Percentiles rank a stretch among this genome's conserved stretches.
Conservation (phyloP, 2,797 vertebrate species). For the Basileuterus tristriatus region DNA sequence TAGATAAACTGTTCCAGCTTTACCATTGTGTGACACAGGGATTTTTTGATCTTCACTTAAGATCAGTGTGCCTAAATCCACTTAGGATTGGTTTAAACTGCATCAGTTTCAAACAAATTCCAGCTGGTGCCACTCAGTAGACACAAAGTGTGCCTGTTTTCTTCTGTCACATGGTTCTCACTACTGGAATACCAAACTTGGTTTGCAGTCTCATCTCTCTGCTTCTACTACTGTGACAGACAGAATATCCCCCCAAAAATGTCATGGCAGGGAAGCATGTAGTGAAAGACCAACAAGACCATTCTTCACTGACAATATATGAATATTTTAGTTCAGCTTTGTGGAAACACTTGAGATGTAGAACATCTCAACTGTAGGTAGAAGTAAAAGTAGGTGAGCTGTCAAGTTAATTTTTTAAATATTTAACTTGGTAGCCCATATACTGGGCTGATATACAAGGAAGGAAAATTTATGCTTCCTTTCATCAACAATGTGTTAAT, state of each 20-base stretch:
- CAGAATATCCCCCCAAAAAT: neutral
- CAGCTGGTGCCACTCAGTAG: neutral
- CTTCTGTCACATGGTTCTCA: neutral
- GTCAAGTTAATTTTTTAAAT: neutral
- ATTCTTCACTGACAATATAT: neutral
- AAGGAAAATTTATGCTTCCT: neutral
- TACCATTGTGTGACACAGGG: neutral
- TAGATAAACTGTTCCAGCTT: neutral
- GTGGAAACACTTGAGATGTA: neutral
- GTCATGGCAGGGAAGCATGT: neutral
- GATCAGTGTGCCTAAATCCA: neutral
- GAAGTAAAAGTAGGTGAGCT: neutral
- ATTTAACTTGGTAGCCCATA: neutral
- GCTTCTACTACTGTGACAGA: neutral
- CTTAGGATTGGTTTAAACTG: neutral
- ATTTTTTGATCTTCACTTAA: neutral
- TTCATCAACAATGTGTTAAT: neutral
- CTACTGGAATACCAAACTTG: neutral
- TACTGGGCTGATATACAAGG: neutral
- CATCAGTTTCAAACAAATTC: neutral
- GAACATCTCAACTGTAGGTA: neutral
- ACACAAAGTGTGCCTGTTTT: fast-evolving
- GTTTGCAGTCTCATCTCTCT: neutral
- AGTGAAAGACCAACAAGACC: neutral
- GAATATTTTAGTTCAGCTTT: neutral